A percentile compares a stretch with the other conserved stretches of the same genome.
Evolutionary conservation across 2,888 invertebrate genomes (phyloP).

Genomic region (Strigamia crassipes): DNA sequence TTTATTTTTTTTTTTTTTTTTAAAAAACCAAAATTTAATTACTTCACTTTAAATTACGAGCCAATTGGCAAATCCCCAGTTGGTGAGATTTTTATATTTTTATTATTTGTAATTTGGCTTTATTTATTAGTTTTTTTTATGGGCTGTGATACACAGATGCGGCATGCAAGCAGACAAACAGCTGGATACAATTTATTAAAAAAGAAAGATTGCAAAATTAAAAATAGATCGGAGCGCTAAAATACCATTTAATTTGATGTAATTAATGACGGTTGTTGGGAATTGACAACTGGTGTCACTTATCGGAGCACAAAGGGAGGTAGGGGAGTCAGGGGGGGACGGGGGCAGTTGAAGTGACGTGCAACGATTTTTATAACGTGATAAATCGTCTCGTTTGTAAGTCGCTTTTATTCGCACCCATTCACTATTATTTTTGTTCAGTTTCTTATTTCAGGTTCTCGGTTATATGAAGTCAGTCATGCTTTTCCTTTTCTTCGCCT

Average conservation of each 20-base stretch:
- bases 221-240: neutral
- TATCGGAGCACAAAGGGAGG: neutral
- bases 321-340: neutral
- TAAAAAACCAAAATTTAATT: neutral
- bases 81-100: neutral
- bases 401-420: neutral
- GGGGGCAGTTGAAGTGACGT: neutral
- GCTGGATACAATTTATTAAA: conserved; percentile 11
- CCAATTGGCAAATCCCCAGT: neutral
- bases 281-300: conserved; percentile 21
- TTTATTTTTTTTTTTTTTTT: no score
- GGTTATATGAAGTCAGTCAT: conserved; percentile 8
- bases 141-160: neutral
- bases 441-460: conserved; percentile 32
- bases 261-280: neutral
- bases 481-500: conserved; percentile 1
- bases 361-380: neutral
- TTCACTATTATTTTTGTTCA: conserved; percentile 25
- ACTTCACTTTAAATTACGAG: neutral
- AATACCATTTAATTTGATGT: neutral
- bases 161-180: neutral
- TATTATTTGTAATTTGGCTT: neutral
- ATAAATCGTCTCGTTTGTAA: conserved; percentile 1
- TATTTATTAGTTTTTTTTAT: neutral
- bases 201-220: conserved; percentile 6